phyloP scores from a whole-genome alignment of 2,113 vertebrate genomes.

The Trogon surrucura region DNA sequence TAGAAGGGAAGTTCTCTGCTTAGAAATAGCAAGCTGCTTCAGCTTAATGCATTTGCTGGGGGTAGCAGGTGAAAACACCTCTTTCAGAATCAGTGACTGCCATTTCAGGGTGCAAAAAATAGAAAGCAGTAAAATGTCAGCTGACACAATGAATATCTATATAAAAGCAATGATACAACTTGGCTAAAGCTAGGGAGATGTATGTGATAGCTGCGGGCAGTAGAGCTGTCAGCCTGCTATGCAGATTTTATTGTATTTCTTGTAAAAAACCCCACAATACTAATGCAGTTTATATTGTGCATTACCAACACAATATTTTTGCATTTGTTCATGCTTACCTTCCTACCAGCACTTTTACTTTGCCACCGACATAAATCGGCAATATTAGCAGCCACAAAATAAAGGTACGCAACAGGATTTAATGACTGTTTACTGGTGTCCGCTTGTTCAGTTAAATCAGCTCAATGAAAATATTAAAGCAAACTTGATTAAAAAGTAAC shows the following conservation, averaged over 20 bases:
- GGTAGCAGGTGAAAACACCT: constrained; percentile 60
- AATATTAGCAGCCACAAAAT: background rate
- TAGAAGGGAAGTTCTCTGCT: background rate
- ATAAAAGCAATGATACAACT: constrained; percentile 53
- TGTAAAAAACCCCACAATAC: background rate
- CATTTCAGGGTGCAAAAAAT: constrained; percentile 65
- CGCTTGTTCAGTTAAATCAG: background rate
- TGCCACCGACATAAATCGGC: background rate
- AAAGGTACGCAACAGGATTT: background rate
- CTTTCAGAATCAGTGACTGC: constrained; percentile 44
- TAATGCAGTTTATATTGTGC: background rate
- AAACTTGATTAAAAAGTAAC: background rate
- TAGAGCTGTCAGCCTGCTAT: constrained; percentile 35
- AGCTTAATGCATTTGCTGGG: background rate
- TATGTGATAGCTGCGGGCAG: constrained; percentile 55
- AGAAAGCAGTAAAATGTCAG: constrained; percentile 72
- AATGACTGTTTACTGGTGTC: background rate
- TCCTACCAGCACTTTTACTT: background rate
- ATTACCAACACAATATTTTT: background rate
- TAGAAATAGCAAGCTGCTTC: background rate
- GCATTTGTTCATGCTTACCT: background rate
- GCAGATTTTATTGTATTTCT: constrained; percentile 40
- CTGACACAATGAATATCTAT: constrained; percentile 67
- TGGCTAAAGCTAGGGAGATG: constrained; percentile 42
- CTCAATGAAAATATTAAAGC: background rate